These are phyloP conservation scores for Gracilinanus agilis DNA, from an alignment of 2,113 vertebrate species.

Conservation along the genomic window DNA sequence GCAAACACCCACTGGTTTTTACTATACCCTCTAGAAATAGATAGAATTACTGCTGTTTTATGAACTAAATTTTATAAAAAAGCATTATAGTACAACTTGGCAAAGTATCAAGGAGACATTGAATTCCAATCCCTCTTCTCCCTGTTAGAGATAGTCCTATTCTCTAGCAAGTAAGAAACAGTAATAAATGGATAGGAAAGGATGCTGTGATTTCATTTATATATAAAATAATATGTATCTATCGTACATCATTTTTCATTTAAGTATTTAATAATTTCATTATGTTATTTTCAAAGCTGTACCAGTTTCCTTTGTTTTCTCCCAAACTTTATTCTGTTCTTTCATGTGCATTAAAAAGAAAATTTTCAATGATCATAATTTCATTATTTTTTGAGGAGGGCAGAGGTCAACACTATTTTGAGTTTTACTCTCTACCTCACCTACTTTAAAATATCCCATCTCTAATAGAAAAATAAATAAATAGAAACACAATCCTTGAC, in stretches of 20 bases:
- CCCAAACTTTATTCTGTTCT: background rate
- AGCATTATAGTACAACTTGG: background rate
- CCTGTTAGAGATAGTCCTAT: background rate
- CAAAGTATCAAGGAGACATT: background rate
- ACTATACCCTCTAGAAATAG: background rate
- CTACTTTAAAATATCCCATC: background rate
- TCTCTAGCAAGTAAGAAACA: background rate
- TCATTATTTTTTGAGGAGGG: no score
- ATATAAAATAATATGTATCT: background rate
- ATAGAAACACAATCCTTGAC: background rate
- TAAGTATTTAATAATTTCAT: background rate
- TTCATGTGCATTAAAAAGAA: background rate
- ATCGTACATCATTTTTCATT: background rate
- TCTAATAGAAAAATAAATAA: background rate
- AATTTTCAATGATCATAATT: background rate
- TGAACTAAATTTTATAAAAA: background rate
- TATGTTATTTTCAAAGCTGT: background rate
- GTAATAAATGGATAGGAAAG: background rate
- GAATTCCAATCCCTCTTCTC: background rate
- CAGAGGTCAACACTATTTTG: background rate
- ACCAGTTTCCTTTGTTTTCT: background rate
- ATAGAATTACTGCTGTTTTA: background rate
- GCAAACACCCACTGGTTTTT: background rate
- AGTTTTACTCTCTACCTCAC: background rate
- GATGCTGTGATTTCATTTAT: background rate